Evolutionary conservation across 2,113 vertebrate species (phyloP), one percentile per base, ranked within the genome.

Genomic region (Rhipidura dahli): DNA sequence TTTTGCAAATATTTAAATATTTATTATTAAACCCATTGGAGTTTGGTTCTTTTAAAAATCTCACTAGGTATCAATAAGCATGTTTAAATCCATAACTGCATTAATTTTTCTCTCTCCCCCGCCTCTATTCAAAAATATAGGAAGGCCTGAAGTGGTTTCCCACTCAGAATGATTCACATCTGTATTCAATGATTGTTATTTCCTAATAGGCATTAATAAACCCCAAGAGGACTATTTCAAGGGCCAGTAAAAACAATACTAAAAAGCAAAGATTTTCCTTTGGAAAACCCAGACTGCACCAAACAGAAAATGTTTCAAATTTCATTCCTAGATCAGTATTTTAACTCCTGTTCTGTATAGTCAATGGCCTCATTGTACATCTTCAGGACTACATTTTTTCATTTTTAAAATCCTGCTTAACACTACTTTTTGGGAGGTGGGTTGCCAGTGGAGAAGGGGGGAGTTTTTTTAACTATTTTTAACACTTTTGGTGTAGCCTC

Each of bases 371-470:
- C 21, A 68, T 26, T 45, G 39, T 30, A 30, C 4, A 69, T 64
- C 53, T 60, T 75, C 54, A 69, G 53, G 37, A 61, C 26, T 64
- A 47, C 6, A 20, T 24, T 60, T 37, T 76, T 65, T n/a, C 3
- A 49, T 85, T 83, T 90, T 40, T n/a, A 37, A 69, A 86, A 65
- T 40, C 18, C 45, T 80, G 18, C 23, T 94, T 73, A 93, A 77
- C 20, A 23, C 7, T 30, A 30, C 2, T 17, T 21, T 54, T 37
- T 65, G 6, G 26, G 6, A 24, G 21, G 30, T 33, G 22, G 13
- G 4, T 37, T 75, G 20, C 24, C 0, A 0, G 18, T 7, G 16
- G 1, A 10, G 5, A n/a, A 85, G n/a, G 24, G 39, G 28, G 20
- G 3, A 20, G 9, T 40, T 53, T 10, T 22, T 22, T 45, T 4